Percentiles rank a stretch among this genome's conserved stretches.
phyloP scores from a whole-genome alignment of 2,888 invertebrate species.

The Fissipunctia ypsillon region DNA sequence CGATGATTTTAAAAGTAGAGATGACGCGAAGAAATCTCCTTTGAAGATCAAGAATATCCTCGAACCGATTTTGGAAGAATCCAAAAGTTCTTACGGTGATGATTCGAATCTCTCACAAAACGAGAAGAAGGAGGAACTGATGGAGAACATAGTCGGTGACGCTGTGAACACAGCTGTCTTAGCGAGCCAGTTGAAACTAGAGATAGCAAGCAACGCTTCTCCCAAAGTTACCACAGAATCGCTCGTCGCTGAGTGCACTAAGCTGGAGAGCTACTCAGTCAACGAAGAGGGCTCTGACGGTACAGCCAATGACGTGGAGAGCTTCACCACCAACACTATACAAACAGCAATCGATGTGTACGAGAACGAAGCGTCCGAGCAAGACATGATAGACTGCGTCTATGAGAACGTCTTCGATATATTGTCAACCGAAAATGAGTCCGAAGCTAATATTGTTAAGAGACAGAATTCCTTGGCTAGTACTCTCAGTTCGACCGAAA shows the following conservation, averaged over 20 bases:
- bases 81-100: constrained; percentile 84
- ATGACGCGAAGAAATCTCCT: constrained; percentile 77
- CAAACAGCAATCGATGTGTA: constrained; percentile 66
- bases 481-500: constrained; percentile 74
- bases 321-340: constrained; percentile 26
- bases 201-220: constrained; percentile 40
- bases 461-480: constrained; percentile 71
- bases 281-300: constrained; percentile 41
- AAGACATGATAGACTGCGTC: constrained; percentile 54
- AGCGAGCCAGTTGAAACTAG: constrained; percentile 59
- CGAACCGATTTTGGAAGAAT: constrained; percentile 88
- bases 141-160: constrained; percentile 44
- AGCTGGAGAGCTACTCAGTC: constrained; percentile 33
- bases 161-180: constrained; percentile 47
- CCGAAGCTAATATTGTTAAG: constrained; percentile 47
- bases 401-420: constrained; percentile 55
- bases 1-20: constrained; percentile 79
- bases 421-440: constrained; percentile 47
- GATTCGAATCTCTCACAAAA: constrained; percentile 75
- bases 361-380: constrained; percentile 32
- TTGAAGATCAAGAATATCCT: constrained; percentile 74
- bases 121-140: constrained; percentile 46
- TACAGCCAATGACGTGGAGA: constrained; percentile 23
- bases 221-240: constrained; percentile 47
- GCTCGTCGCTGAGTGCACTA: constrained; percentile 47